Percentiles rank a stretch among this genome's conserved stretches.
phyloP scores from a whole-genome alignment of 2,797 vertebrate genomes.

The Sebastes variabilis region DNA sequence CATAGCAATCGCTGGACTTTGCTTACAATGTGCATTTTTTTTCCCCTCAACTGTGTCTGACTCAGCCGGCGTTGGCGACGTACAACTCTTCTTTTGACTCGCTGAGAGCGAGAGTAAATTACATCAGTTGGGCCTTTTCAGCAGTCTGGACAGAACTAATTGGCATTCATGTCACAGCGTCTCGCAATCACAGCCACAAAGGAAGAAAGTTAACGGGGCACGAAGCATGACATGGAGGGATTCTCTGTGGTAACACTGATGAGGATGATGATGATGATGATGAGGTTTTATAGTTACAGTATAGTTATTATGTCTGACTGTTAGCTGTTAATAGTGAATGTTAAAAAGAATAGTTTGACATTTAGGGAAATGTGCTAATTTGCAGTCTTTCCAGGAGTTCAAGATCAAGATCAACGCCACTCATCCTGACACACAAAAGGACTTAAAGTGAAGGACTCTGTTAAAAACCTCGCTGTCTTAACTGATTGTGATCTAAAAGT shows the following conservation, averaged over 20 bases:
- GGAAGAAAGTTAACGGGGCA: slow-evolving; percentile 57
- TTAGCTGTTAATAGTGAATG: not conserved
- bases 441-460: too few relatives aligned
- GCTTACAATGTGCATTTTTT: slow-evolving; percentile 78
- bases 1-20: slow-evolving; percentile 78
- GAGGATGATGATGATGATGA: too few relatives aligned
- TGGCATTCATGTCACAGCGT: slow-evolving; percentile 74
- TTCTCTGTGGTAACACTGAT: too few relatives aligned
- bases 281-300: not conserved
- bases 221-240: slow-evolving; percentile 50
- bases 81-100: slow-evolving; percentile 53
- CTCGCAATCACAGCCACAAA: slow-evolving; percentile 64
- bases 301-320: too few relatives aligned
- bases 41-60: slow-evolving; percentile 61
- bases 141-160: slow-evolving; percentile 70
- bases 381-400: not conserved
- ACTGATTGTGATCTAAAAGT: too few relatives aligned
- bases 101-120: slow-evolving; percentile 65
- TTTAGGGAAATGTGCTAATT: not conserved
- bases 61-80: slow-evolving; percentile 59
- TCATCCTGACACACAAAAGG: too few relatives aligned
- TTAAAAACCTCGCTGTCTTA: too few relatives aligned
- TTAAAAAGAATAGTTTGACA: not conserved
- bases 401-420: not conserved
- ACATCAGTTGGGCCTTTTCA: slow-evolving; percentile 69